A percentile compares a stretch with the other conserved stretches of the same genome.
These are phyloP conservation scores for Rhizomys pruinosus DNA, from an alignment of 2,113 vertebrate species.

Conservation along the genomic window DNA sequence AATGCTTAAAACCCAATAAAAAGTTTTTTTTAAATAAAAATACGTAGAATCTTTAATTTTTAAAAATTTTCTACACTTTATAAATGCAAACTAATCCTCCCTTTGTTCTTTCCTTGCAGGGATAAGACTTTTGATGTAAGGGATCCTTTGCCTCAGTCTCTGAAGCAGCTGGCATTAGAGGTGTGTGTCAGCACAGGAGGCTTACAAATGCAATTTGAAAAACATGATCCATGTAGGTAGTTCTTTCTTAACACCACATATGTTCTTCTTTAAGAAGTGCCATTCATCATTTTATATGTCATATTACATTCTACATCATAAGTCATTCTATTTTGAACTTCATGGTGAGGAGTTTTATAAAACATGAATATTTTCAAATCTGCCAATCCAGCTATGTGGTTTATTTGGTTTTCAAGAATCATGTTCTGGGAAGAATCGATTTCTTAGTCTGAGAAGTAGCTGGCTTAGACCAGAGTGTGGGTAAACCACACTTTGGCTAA, in stretches of 20 bases:
- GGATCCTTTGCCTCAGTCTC: neutral
- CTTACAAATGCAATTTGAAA: neutral
- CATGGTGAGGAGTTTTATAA: neutral
- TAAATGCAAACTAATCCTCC: neutral
- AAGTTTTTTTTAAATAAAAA: too few relatives aligned
- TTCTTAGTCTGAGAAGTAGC: conserved; percentile 36
- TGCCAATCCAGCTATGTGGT: neutral
- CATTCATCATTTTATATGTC: neutral
- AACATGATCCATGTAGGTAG: neutral
- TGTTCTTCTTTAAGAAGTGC: neutral
- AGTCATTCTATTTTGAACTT: too few relatives aligned
- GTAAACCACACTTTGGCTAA: neutral
- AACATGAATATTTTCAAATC: conserved; percentile 32
- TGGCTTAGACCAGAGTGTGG: neutral
- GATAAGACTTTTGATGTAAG: neutral
- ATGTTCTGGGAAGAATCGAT: neutral
- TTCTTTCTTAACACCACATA: neutral
- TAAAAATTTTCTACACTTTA: neutral
- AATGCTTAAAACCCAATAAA: neutral
- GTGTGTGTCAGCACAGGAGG: accelerated
- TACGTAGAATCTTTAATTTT: neutral
- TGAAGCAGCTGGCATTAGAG: too few relatives aligned
- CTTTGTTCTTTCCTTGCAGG: neutral
- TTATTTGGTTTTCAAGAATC: neutral
- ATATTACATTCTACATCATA: neutral